These are phyloP conservation scores for Ennomos fuscantarius DNA, from an alignment of 2,888 invertebrate species.

Conservation along the genomic window DNA sequence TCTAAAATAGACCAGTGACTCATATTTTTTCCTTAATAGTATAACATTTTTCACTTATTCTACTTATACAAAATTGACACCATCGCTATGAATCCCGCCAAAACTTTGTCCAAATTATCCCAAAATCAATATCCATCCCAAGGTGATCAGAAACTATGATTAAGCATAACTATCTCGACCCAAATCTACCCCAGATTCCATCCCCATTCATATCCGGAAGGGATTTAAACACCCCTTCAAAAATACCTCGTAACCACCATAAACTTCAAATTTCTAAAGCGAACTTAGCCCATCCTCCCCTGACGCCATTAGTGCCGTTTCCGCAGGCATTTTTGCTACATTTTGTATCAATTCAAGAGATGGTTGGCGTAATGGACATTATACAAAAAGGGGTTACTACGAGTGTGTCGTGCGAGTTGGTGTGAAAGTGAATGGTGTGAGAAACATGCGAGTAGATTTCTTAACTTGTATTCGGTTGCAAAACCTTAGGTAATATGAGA, in stretches of 20 bases:
- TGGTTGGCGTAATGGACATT: conserved; percentile 26
- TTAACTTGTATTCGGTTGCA: no score
- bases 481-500: no score
- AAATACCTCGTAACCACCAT: conserved; percentile 12
- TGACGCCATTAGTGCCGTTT: conserved; percentile 26
- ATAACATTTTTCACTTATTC: no score
- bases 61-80: no score
- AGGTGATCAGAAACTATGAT: no score
- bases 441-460: neutral
- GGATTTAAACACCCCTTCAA: neutral
- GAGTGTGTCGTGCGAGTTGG: neutral
- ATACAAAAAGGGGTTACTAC: conserved; percentile 20
- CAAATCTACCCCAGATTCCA: conserved; percentile 5
- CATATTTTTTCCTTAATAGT: no score
- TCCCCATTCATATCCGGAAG: conserved; percentile 3
- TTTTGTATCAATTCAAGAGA: conserved; percentile 30
- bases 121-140: no score
- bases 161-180: neutral
- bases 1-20: no score
- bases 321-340: conserved; percentile 30
- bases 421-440: neutral
- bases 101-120: no score
- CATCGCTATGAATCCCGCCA: no score
- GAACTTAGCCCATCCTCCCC: conserved; percentile 15
- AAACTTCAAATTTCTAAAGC: conserved; percentile 26